phyloP scores from a whole-genome alignment of 2,797 vertebrate species.

The Aphelocoma californica region DNA sequence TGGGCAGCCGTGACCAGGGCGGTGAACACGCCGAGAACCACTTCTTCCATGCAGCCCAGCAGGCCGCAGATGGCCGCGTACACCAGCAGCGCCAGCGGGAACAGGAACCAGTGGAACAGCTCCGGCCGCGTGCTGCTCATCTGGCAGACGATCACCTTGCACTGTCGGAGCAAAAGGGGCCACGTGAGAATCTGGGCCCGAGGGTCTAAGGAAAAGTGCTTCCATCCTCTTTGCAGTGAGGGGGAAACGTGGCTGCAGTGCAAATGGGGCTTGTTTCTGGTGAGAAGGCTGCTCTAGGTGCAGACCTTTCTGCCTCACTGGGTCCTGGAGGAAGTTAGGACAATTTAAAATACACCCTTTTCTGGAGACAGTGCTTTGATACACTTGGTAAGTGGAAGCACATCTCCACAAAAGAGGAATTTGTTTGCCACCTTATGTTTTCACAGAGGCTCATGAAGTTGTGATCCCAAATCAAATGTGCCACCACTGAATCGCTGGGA shows the following conservation, averaged over 20 bases:
- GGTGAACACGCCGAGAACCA: not conserved
- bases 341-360: not conserved
- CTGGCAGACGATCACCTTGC: constrained; percentile 65
- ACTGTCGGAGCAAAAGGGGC: not conserved
- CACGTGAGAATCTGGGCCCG: not conserved
- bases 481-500: not conserved
- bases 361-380: not conserved
- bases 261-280: not conserved
- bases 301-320: not conserved
- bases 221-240: fast-evolving
- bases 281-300: not conserved
- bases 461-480: not conserved
- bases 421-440: not conserved
- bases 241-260: not conserved
- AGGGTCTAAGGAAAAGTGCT: fast-evolving
- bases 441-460: not conserved
- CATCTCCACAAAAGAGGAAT: not conserved
- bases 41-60: constrained; percentile 39
- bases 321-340: not conserved
- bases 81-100: constrained; percentile 46
- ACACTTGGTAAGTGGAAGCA: fast-evolving
- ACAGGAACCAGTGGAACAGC: constrained; percentile 53
- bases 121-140: constrained; percentile 56
- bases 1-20: constrained; percentile 36
- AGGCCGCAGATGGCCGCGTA: not conserved